Evolutionary conservation across 53 echinoderm and acorn worm genomes (phyloP), one percentile per base, ranked within the genome.

Genomic region (Stichopus horrens): DNA sequence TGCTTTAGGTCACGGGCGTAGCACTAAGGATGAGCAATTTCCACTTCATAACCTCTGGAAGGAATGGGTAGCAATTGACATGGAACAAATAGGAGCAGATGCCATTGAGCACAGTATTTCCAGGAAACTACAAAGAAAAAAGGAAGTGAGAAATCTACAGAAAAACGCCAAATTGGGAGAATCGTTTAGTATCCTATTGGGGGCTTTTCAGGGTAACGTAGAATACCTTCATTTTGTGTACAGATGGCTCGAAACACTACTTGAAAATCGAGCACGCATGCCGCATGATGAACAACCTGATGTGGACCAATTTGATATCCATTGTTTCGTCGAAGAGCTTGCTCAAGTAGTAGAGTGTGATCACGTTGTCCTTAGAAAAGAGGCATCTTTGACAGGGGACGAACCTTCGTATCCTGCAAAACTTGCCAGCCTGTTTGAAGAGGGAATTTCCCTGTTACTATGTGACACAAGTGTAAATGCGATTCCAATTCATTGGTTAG

Each of bases 41-140:
- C 85, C 85, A 51, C 65, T 84, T 21, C 85, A 84, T 22, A 18
- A 59, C 4, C 85, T 84, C 9, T 23, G 85, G 68, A 84, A 66
- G 23, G 65, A 84, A 57, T 84, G 85, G 85, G 65, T 84, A 3
- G 65, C 19, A 84, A 52, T 84, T 16, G 67, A 84, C 51, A 19
- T 9, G 18, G 85, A 84, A 59, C 14, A 67, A 9, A 63, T 84
- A 10, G 68, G 60, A 23, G 67, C 18, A 5, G 67, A 84, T 51
- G 7, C 23, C 8, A 52, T 84, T 21, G 85, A 84, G 18, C 60
- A 51, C 7, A 13, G 65, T 16, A 37, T 84, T 21, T 59, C 85
- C 5, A 59, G 37, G 13, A 84, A 65, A 84, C 18, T 84, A 10
- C 21, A 67, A 65, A 63, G 67, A 18, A 84, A 84, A 84, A 11